phyloP scores from a whole-genome alignment of 2,113 vertebrate genomes.

The Prunella fulvescens region DNA sequence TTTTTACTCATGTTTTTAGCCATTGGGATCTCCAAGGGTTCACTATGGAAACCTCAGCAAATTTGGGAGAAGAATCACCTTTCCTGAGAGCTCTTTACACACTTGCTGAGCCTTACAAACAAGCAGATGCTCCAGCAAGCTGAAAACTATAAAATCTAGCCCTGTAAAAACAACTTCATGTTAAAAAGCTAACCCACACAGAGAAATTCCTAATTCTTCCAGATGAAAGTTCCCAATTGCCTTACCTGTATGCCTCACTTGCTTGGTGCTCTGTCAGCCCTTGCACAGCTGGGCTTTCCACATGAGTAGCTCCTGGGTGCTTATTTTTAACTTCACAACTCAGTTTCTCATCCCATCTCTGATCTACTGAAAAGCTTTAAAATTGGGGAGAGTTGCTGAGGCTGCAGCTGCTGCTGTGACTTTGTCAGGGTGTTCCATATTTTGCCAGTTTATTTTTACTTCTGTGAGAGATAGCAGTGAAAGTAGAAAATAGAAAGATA shows the following conservation, averaged over 20 bases:
- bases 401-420: neutral
- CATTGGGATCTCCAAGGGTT: neutral
- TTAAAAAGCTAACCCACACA: accelerated
- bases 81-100: neutral
- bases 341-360: neutral
- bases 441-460: neutral
- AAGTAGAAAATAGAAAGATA: neutral
- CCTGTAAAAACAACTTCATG: neutral
- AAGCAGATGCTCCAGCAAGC: neutral
- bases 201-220: neutral
- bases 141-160: neutral
- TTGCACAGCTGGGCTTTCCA: neutral
- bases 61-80: neutral
- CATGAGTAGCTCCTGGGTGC: accelerated
- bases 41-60: neutral
- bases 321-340: neutral
- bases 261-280: neutral
- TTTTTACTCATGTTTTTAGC: neutral
- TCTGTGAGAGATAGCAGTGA: neutral
- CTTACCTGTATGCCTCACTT: accelerated
- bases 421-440: neutral
- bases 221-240: neutral
- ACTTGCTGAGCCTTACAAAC: neutral
- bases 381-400: neutral
- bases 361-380: neutral